Percentiles rank a stretch among this genome's conserved stretches.
phyloP scores from a whole-genome alignment of 2,113 vertebrate species.

The Pandion haliaetus region DNA sequence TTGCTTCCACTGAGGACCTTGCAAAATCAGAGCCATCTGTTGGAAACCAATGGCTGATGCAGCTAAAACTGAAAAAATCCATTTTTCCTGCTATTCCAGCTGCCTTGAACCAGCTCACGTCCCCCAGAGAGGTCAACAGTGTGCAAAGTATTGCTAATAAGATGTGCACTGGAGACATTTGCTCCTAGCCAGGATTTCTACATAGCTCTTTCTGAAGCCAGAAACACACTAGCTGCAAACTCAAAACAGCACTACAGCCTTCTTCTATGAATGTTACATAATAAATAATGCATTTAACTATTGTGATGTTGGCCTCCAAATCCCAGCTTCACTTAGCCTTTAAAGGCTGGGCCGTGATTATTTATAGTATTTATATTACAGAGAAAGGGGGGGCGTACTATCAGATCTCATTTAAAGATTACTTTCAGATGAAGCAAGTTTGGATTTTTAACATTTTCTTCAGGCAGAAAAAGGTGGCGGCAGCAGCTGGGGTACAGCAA shows the following conservation, averaged over 20 bases:
- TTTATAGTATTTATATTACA: not conserved
- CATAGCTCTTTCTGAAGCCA: not conserved
- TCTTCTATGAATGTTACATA: not conserved
- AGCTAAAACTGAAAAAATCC: not conserved
- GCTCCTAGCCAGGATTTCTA: not conserved
- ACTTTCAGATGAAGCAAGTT: not conserved
- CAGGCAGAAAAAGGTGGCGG: not conserved
- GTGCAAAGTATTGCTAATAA: not conserved
- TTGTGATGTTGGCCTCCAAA: not conserved
- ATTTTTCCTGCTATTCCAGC: not conserved
- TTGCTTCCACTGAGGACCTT: not conserved
- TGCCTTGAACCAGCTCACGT: not conserved
- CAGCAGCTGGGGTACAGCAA: not conserved
- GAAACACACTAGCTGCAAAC: not conserved
- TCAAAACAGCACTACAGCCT: not conserved
- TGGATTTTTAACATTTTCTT: not conserved
- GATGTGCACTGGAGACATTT: not conserved
- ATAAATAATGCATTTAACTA: not conserved
- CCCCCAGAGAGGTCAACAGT: not conserved
- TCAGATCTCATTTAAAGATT: conserved; percentile 3
- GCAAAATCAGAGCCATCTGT: not conserved
- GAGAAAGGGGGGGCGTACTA: not conserved
- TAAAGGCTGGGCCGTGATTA: not conserved
- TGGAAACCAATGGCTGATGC: not conserved
- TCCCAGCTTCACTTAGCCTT: not conserved